Percentiles rank a stretch among this genome's conserved stretches.
Conservation (phyloP, 1,140 invertebrate species). For the Bombus balteatus region DNA sequence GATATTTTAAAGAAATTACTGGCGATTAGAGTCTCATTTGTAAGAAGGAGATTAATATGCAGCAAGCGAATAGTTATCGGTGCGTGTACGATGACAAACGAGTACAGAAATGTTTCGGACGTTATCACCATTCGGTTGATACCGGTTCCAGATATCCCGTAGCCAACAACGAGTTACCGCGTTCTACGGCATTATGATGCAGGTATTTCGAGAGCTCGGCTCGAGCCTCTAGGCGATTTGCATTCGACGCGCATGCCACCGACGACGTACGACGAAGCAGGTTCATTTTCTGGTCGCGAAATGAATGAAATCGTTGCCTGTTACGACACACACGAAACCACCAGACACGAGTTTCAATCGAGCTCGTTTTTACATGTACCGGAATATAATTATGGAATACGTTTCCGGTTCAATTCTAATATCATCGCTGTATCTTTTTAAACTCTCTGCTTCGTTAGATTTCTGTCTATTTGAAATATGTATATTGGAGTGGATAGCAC, state of each 20-base stretch:
- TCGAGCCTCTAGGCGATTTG: constrained; percentile 40
- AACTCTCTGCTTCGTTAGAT: too few relatives aligned
- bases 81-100: constrained; percentile 60
- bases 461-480: too few relatives aligned
- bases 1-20: too few relatives aligned
- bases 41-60: not conserved
- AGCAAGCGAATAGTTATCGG: not conserved
- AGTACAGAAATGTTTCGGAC: constrained; percentile 57
- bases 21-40: not conserved
- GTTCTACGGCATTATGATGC: constrained; percentile 49
- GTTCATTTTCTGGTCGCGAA: constrained; percentile 60
- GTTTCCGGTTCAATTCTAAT: not conserved
- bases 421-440: too few relatives aligned
- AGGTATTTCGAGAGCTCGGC: constrained; percentile 48
- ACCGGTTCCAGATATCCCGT: constrained; percentile 56
- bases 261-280: constrained; percentile 54
- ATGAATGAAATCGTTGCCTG: constrained; percentile 68
- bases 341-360: constrained; percentile 7
- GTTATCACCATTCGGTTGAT: constrained; percentile 57
- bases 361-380: constrained; percentile 19
- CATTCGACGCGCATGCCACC: constrained; percentile 54
- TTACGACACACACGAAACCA: constrained; percentile 43
- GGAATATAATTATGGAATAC: not conserved
- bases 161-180: constrained; percentile 19
- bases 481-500: too few relatives aligned